phyloP scores from a whole-genome alignment of 1,140 invertebrate genomes.

The Zelostemma sp. region DNA sequence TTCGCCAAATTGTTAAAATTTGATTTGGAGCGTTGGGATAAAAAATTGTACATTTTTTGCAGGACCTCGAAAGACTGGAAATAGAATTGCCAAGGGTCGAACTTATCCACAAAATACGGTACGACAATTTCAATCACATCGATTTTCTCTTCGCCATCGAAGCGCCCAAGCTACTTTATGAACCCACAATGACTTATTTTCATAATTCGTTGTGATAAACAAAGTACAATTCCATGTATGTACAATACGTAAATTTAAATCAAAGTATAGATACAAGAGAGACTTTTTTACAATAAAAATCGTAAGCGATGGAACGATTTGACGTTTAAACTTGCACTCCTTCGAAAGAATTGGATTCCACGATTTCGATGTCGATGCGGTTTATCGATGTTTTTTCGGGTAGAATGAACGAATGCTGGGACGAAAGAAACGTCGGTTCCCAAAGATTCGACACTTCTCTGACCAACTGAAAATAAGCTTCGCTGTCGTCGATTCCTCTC shows the following conservation, averaged over 20 bases:
- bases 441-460: conserved; percentile 53
- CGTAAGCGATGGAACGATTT: background rate
- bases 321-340: conserved; percentile 38
- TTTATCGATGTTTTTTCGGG: conserved; percentile 47
- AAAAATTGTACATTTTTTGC: conserved; percentile 13
- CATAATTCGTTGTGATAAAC: conserved; percentile 25
- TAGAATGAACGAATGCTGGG: conserved; percentile 45
- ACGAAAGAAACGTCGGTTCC: conserved; percentile 22
- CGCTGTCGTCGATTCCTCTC: conserved; percentile 35
- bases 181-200: conserved; percentile 50
- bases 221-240: background rate
- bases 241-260: background rate
- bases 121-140: conserved; percentile 77
- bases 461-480: conserved; percentile 50
- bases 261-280: no score
- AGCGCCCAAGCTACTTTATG: conserved; percentile 51
- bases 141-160: conserved; percentile 78
- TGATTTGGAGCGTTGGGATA: background rate
- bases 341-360: conserved; percentile 41
- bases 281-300: conserved; percentile 2
- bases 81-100: conserved; percentile 66
- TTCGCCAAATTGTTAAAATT: background rate
- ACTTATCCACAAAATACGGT: conserved; percentile 69
- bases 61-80: conserved; percentile 74
- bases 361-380: conserved; percentile 48